Percentiles rank a stretch among this genome's conserved stretches.
Conservation (phyloP, 2,888 invertebrate species). For the Acrobasis repandana region DNA sequence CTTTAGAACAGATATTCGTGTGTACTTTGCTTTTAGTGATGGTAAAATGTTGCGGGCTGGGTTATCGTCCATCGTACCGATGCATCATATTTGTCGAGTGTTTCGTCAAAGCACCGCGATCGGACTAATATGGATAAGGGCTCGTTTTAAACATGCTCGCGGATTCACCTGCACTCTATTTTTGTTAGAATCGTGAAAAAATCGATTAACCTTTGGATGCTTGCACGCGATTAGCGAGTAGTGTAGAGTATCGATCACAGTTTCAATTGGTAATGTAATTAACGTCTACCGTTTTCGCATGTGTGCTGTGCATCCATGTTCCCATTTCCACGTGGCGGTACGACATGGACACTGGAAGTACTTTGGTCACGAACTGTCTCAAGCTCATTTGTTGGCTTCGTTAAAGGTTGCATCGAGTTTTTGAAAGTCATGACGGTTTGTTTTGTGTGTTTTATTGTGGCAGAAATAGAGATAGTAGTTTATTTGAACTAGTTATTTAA, state of each 20-base stretch:
- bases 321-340: neutral
- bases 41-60: constrained; percentile 40
- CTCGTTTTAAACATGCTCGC: constrained; percentile 55
- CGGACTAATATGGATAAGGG: constrained; percentile 63
- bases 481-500: too few relatives aligned
- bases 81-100: constrained; percentile 78
- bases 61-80: constrained; percentile 69
- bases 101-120: constrained; percentile 68
- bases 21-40: constrained; percentile 23
- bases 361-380: constrained; percentile 17
- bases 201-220: constrained; percentile 22
- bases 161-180: constrained; percentile 41
- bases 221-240: constrained; percentile 16
- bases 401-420: constrained; percentile 7
- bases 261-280: constrained; percentile 16
- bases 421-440: neutral
- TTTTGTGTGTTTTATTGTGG: neutral
- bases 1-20: constrained; percentile 37
- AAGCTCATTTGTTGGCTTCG: constrained; percentile 17
- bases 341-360: neutral
- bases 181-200: constrained; percentile 23
- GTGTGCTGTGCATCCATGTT: constrained; percentile 17
- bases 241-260: constrained; percentile 16
- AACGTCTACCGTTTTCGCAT: constrained; percentile 6
- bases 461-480: too few relatives aligned